These are phyloP conservation scores for Adelosebastes latens DNA, from an alignment of 2,797 vertebrate genomes.

Conservation along the genomic window DNA sequence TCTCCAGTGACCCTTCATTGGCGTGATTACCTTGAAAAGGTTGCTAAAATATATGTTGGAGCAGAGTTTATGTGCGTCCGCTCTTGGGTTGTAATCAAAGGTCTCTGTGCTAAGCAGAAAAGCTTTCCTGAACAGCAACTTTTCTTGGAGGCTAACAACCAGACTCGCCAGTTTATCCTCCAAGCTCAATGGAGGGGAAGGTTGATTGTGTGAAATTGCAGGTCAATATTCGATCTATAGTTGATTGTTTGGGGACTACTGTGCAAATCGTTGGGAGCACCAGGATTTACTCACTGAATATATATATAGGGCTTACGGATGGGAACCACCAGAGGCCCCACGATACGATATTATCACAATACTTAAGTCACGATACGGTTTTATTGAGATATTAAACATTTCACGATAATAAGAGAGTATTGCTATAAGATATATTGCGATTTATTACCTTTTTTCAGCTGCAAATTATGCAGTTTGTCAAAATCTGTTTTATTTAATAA, in stretches of 20 bases:
- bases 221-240: constrained; percentile 28
- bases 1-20: constrained; percentile 10
- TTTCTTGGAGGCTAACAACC: constrained; percentile 6
- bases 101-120: constrained; percentile 19
- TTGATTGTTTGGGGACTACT: constrained; percentile 32
- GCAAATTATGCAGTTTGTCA: too few relatives aligned
- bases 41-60: constrained; percentile 24
- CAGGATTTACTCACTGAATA: not conserved
- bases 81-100: constrained; percentile 41
- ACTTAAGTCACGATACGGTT: too few relatives aligned
- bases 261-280: not conserved
- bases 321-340: too few relatives aligned
- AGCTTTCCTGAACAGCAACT: constrained; percentile 18
- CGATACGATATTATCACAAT: too few relatives aligned
- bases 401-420: too few relatives aligned
- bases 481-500: too few relatives aligned
- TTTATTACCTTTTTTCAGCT: too few relatives aligned
- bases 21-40: constrained; percentile 6
- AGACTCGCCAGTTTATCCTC: constrained; percentile 15
- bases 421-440: too few relatives aligned
- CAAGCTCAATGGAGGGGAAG: not conserved
- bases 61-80: not conserved
- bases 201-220: constrained; percentile 50
- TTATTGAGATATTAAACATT: too few relatives aligned
- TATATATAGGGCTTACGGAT: not conserved